These are phyloP conservation scores for Muscicapa striata DNA, from an alignment of 2,797 vertebrate species.

Conservation along the genomic window DNA sequence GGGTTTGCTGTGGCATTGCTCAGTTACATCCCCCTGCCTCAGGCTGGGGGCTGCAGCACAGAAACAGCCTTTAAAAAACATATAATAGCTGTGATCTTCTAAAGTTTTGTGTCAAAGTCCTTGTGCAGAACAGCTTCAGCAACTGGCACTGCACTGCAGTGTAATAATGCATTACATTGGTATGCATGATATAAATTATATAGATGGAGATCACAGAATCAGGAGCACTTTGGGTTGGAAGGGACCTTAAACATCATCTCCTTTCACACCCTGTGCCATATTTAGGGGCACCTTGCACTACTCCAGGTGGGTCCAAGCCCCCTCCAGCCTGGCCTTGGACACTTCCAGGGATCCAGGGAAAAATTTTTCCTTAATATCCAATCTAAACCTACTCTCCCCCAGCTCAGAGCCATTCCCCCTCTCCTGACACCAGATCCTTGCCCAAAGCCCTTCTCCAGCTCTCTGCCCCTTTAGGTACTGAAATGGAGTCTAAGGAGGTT, in stretches of 20 bases:
- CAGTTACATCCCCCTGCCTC: not conserved
- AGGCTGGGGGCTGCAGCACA: not conserved
- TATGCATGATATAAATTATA: not conserved
- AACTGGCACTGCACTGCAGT: fast-evolving
- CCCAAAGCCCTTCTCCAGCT: not conserved
- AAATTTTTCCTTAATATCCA: not conserved
- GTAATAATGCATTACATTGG: too few species aligned
- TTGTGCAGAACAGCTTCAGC: not conserved
- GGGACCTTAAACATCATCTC: not conserved
- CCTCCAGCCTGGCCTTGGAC: fast-evolving
- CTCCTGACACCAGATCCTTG: not conserved
- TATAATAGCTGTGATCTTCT: fast-evolving
- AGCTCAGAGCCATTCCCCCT: not conserved
- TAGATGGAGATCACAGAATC: fast-evolving
- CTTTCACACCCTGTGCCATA: not conserved
- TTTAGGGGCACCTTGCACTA: fast-evolving
- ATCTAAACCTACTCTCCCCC: not conserved
- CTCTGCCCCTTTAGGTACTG: not conserved
- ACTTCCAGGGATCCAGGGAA: not conserved
- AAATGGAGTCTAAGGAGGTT: not conserved
- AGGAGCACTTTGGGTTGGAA: not conserved
- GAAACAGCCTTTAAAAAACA: not conserved
- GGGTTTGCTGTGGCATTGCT: not conserved
- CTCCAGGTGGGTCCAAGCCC: fast-evolving
- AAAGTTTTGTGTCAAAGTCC: not conserved